These are phyloP conservation scores for Malurus cyaneus DNA, from an alignment of 2,113 vertebrate genomes.

Conservation along the genomic window DNA sequence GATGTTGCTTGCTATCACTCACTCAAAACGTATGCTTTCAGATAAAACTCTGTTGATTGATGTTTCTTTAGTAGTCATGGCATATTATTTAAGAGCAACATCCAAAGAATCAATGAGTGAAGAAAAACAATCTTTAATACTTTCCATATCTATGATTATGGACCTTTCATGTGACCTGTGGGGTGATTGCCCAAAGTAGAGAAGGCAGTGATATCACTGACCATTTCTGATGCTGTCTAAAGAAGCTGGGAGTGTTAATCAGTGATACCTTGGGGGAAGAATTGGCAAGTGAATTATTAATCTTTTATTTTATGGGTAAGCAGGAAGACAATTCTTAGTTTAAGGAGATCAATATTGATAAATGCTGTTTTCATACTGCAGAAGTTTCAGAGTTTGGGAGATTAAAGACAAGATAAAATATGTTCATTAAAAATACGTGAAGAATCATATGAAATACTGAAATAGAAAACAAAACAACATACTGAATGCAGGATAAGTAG, in stretches of 20 bases:
- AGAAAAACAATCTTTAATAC: background rate
- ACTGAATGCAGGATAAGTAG: background rate
- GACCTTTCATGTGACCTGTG: background rate
- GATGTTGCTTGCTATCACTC: background rate
- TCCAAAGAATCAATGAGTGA: background rate
- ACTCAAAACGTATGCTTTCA: background rate
- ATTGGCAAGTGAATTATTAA: background rate
- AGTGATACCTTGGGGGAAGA: background rate
- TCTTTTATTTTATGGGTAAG: background rate
- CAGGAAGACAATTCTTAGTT: background rate
- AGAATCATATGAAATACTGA: background rate
- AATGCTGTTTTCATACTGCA: background rate
- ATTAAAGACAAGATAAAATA: background rate
- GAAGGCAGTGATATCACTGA: background rate
- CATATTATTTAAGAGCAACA: background rate
- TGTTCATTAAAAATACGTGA: background rate
- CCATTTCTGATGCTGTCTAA: background rate
- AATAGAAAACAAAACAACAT: background rate
- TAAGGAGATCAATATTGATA: slow-evolving; percentile 29
- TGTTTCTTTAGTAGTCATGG: background rate
- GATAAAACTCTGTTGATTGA: background rate
- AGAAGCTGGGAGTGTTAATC: background rate
- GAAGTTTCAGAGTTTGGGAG: background rate
- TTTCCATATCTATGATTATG: background rate
- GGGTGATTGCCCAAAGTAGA: background rate